These are phyloP conservation scores for Oscheius myriophilus DNA, from an alignment of 2,888 invertebrate species.

Conservation along the genomic window DNA sequence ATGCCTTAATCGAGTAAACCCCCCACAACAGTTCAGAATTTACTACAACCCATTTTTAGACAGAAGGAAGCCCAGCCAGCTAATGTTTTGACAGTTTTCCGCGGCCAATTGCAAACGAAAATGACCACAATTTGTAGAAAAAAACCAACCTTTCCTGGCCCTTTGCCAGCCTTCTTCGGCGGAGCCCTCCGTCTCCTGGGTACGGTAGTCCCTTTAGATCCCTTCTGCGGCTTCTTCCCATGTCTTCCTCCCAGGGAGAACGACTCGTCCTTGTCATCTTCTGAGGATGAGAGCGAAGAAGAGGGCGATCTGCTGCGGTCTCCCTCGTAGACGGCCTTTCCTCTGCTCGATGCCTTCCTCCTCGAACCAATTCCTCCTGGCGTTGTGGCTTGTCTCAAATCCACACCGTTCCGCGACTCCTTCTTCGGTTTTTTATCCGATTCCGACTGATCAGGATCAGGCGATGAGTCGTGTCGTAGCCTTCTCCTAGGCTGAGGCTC, in stretches of 20 bases:
- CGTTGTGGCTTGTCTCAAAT: too few species aligned
- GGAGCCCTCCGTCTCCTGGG: slow-evolving; percentile 3
- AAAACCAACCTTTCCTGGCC: slow-evolving; percentile 15
- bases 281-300: slow-evolving; percentile 9
- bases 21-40: too few species aligned
- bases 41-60: too few species aligned
- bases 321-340: slow-evolving; percentile 25
- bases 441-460: slow-evolving; percentile 16
- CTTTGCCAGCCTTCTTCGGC: slow-evolving; percentile 17
- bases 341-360: slow-evolving; percentile 4
- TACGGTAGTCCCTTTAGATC: slow-evolving; percentile 5
- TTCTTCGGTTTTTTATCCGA: slow-evolving; percentile 4
- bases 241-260: slow-evolving; percentile 10
- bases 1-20: too few species aligned
- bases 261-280: slow-evolving; percentile 21
- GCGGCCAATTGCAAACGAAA: too few species aligned
- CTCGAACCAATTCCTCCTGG: neutral
- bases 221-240: slow-evolving; percentile 22
- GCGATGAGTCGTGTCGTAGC: neutral
- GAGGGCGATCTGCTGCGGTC: slow-evolving; percentile 1
- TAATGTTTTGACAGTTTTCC: too few species aligned
- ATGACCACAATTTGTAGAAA: too few species aligned
- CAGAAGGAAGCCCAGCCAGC: too few species aligned
- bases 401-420: neutral
- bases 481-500: neutral